Base-by-base conservation (phyloP, 2,113 vertebrate species). In the Malurus cyaneus region DNA sequence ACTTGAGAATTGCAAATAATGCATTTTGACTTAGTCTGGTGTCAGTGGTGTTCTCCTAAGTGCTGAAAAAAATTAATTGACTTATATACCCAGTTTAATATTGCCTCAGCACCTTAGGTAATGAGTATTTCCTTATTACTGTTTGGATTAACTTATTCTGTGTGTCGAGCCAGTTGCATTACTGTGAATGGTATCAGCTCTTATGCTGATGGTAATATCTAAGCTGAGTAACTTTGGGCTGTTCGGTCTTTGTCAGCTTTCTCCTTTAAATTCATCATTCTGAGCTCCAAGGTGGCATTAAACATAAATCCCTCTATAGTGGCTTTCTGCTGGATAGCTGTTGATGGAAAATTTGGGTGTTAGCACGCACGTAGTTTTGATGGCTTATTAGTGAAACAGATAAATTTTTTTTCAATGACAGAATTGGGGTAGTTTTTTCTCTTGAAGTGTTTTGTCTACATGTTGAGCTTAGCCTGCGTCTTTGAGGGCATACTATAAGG, bases 401-500 rank as follows among this genome's bases (percentile, higher is more conserved):
- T 28, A 82, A 25, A 28, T 62, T 69, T 9, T 47, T 46, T 61
- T 69, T 62, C 39, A 56, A 16, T 91, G 47, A 61, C 50, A 81
- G 49, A 78, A 66, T 14, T 86, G 46, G 12, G 25, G 14, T 93
- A 61, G 12, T 28, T 78, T 69, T 78, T 74, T 17, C 41, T 83
- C 39, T 36, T 77, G 41, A 14, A n/a, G 80, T 87, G 25, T 34
- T 71, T 76, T 88, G 21, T 78, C 20, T 83, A 4, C 2, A 0
- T 34, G 3, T 46, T 62, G 41, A 90, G 20, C 28, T 49, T 64
- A n/a, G 14, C 16, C 46, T 76, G 14, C 57, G 31, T 60, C 31
- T 25, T 32, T 0, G 0, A 57, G 36, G 14, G 18, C 24, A 64
- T 32, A 14, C 52, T 5, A 1, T 18, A 57, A 59, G 72, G 32